Evolutionary conservation across 2,888 invertebrate genomes (phyloP).

Genomic region (Meiosimyza platycephala): DNA sequence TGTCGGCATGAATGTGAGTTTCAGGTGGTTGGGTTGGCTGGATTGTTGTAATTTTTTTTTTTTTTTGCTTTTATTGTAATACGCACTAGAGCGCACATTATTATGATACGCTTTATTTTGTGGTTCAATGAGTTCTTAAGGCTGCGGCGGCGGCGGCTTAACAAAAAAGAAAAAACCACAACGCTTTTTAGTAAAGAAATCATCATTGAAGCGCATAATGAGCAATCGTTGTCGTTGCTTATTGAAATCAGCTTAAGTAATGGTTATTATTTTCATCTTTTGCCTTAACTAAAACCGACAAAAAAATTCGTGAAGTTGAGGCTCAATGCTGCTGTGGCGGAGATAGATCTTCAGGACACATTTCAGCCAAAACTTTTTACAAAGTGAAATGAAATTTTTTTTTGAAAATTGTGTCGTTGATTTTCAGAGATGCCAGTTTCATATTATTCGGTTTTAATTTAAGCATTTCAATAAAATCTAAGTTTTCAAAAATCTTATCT

Average conservation of each 20-base stretch:
- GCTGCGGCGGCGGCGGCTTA: constrained; percentile 6
- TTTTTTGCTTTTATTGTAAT: constrained; percentile 49
- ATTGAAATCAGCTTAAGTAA: constrained; percentile 29
- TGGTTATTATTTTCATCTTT: constrained; percentile 3
- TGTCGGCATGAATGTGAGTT: background rate
- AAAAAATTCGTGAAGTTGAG: too few species aligned
- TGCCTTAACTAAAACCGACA: background rate
- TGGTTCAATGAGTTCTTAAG: constrained; percentile 59
- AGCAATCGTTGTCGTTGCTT: constrained; percentile 29
- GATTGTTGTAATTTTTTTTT: constrained; percentile 1
- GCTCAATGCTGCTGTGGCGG: too few species aligned
- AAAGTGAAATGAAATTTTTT: too few species aligned
- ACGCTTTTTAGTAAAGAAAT: constrained; percentile 1
- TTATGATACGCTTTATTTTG: constrained; percentile 65
- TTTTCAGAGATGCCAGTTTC: too few species aligned
- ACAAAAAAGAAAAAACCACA: background rate
- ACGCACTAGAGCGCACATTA: constrained; percentile 64
- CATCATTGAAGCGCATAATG: constrained; percentile 31
- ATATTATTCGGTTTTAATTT: too few species aligned
- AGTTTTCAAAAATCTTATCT: too few species aligned
- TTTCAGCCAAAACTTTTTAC: too few species aligned
- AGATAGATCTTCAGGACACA: too few species aligned
- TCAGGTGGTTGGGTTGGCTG: constrained; percentile 41
- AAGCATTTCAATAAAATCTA: too few species aligned
- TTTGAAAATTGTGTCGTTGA: too few species aligned